Evolutionary conservation across 2,888 invertebrate species (phyloP).

Genomic region (Sipunculus nudus): DNA sequence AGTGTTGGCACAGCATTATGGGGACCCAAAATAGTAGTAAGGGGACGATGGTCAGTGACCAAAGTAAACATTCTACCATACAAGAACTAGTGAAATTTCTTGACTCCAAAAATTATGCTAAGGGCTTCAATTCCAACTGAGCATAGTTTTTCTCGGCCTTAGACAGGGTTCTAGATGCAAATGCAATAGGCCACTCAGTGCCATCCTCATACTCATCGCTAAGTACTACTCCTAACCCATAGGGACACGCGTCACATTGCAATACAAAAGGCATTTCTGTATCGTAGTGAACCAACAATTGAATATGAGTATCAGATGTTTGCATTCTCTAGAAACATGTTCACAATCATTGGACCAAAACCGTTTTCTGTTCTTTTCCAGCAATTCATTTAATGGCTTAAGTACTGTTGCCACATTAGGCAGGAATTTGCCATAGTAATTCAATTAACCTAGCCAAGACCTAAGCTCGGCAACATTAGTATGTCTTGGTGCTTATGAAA

Average conservation of each 20-base stretch:
- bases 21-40: constrained; percentile 55
- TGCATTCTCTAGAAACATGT: background rate
- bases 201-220: background rate
- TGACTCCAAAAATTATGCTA: constrained; percentile 58
- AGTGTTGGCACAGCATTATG: constrained; percentile 39
- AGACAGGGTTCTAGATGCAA: background rate
- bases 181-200: background rate
- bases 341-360: background rate
- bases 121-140: constrained; percentile 41
- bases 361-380: background rate
- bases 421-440: background rate
- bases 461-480: background rate
- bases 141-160: background rate
- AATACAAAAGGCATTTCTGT: background rate
- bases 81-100: constrained; percentile 61
- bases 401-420: background rate
- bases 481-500: constrained; percentile 4
- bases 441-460: background rate
- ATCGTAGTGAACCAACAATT: background rate
- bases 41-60: constrained; percentile 60
- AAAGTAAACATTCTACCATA: constrained; percentile 61
- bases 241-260: background rate
- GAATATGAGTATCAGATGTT: background rate
- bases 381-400: too few relatives aligned
- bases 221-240: background rate